Evolutionary conservation across 2,113 vertebrate genomes (phyloP), one percentile per base, ranked within the genome.

Genomic region (Hippocampus guttulatus): DNA sequence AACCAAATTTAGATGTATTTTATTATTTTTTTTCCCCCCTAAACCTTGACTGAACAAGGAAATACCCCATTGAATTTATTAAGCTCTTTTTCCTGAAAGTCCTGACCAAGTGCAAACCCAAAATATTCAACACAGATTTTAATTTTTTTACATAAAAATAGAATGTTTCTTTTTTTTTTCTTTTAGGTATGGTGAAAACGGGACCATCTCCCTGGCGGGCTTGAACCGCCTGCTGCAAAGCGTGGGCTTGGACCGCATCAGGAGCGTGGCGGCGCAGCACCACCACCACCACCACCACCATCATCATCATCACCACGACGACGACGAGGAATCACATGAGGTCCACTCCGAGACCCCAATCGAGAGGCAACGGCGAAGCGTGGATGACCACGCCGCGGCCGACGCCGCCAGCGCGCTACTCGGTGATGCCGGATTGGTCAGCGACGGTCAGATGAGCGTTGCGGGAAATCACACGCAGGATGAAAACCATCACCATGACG

Each of bases 171-270:
- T 5, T 45, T 15, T 15, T 14, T 45, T 15, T 5, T 23, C 1
- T 23, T 3, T 41, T 79, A 91, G 90, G 12, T 91, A 91, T 0
- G 90, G 90, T 33, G 93, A 98, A 69, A 98, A 98, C 12, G 95
- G 96, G 58, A 94, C 91, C 73, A 91, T 99, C 69, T 95, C 95
- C 0, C 64, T 98, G 71, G 91, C 91, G 41, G 97, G 96, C 0
- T 91, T 99, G 3, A 93, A 87, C 83, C 94, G 93, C 38, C 89
- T 99, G 27, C 81, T 99, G 2, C 89, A 91, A 60, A 96, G 88
- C 5, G 92, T 98, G 57, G 95, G 95, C 0, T 85, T 97, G 70
- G 93, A 93, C 80, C 94, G 90, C 63, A 82, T 93, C 75, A 90
- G 93, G 81, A 92, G 49, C 47, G 82, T 95, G 25, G 92, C 67